Evolutionary conservation across 2,888 invertebrate species (phyloP).

Genomic region (Drosophila diplacantha): DNA sequence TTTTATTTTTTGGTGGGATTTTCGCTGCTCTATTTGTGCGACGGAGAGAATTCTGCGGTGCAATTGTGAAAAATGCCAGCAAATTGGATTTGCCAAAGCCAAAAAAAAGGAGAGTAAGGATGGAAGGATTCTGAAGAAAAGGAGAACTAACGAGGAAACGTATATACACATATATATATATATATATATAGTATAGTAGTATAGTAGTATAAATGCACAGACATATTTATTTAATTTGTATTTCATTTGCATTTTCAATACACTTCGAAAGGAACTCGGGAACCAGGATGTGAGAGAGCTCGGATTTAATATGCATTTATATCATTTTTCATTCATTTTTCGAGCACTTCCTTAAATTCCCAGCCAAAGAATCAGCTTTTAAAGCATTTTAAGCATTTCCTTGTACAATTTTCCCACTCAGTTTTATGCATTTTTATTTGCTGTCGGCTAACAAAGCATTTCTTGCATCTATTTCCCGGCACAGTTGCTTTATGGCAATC

Average conservation of each 20-base stretch:
- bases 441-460: constrained; percentile 30
- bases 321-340: background rate
- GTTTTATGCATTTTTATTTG: background rate
- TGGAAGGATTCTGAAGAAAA: background rate
- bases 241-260: constrained; percentile 28
- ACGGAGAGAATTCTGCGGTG: constrained; percentile 37
- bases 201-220: background rate
- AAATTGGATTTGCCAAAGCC: constrained; percentile 54
- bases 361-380: too few relatives aligned
- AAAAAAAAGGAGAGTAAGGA: background rate
- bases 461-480: constrained; percentile 39
- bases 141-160: background rate
- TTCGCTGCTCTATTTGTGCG: constrained; percentile 38
- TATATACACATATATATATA: background rate
- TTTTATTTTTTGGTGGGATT: background rate
- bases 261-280: background rate
- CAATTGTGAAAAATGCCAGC: constrained; percentile 60
- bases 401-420: background rate
- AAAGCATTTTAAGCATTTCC: background rate
- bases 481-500: constrained; percentile 64
- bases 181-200: background rate
- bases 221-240: constrained; percentile 29
- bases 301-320: background rate
- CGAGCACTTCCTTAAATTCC: background rate
- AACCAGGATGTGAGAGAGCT: background rate